Evolutionary conservation across 2,888 invertebrate species (phyloP).

Genomic region (Diarsia dahlii): DNA sequence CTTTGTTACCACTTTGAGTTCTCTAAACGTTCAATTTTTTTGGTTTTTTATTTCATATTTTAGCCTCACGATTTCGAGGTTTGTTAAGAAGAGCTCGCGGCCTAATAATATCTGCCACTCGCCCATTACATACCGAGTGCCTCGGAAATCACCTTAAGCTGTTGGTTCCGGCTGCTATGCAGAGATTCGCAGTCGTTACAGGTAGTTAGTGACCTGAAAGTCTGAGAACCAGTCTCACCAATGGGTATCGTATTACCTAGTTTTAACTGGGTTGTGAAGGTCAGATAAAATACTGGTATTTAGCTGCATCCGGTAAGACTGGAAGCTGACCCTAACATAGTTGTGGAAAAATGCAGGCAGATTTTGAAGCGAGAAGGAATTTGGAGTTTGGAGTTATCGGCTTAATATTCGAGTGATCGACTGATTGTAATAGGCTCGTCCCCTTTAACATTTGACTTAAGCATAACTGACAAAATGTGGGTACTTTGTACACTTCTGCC

Average conservation of each 20-base stretch:
- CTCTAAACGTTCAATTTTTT: constrained; percentile 26
- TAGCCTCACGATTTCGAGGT: background rate
- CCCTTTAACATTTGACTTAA: background rate
- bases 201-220: background rate
- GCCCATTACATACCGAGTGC: too few relatives aligned
- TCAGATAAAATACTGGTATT: background rate
- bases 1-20: constrained; percentile 11
- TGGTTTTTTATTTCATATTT: constrained; percentile 29
- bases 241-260: background rate
- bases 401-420: too few relatives aligned
- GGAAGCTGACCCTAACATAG: background rate
- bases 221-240: background rate
- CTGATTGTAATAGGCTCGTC: background rate
- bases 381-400: background rate
- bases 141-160: too few relatives aligned
- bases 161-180: background rate
- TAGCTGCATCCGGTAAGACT: background rate
- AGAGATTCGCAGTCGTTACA: background rate
- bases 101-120: too few relatives aligned
- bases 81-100: background rate
- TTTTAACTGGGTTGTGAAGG: background rate
- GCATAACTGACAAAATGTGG: background rate
- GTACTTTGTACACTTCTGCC: background rate
- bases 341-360: background rate
- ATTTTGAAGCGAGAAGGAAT: background rate